Base-by-base conservation (phyloP, 2,113 vertebrate species). In the Rhizomys pruinosus region DNA sequence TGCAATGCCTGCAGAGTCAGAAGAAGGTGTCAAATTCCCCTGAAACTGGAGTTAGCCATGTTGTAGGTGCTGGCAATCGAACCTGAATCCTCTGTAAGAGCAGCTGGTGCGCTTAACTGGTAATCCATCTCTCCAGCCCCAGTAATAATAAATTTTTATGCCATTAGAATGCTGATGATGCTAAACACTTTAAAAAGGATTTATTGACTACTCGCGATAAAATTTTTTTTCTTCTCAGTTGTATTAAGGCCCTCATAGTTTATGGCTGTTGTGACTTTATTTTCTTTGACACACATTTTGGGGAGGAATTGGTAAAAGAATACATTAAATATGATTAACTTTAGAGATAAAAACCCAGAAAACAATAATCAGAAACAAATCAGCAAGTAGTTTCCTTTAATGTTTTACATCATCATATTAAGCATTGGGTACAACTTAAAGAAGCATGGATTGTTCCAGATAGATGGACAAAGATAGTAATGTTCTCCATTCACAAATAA, bases 401-500 rank as follows among this genome's bases (percentile, higher is more conserved):
- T 52, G 15, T 82, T 71, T 85, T 27, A 84, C 39, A 32, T 52
- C 64, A 71, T 84, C 42, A 68, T n/a, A n/a, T 71, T 89, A 87
- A 69, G 11, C 76, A 42, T 64, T 87, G 4, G 77, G 9, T 74
- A 74, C 22, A 85, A 32, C 32, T 42, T 82, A 88, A 79, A 19
- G 79, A 76, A 68, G 27, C 44, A 76, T 39, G 57, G 9, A 4
- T 84, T 74, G 89, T 59, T 64, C 19, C 32, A 4, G 39, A 0
- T 82, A 47, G n/a, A 85, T 10, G 57, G 44, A 69, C 5, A 69
- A 72, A 89, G 91, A 84, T 77, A 87, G 7, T 84, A 71, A 44
- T 96, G 37, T 29, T 95, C 76, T 87, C 34, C 37, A 77, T 80
- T 92, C 29, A 92, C 80, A 84, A 77, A 42, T 74, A n/a, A 87